Evolutionary conservation across 2,113 vertebrate species (phyloP), one percentile per base, ranked within the genome.

Genomic region (Crypturellus undulatus): DNA sequence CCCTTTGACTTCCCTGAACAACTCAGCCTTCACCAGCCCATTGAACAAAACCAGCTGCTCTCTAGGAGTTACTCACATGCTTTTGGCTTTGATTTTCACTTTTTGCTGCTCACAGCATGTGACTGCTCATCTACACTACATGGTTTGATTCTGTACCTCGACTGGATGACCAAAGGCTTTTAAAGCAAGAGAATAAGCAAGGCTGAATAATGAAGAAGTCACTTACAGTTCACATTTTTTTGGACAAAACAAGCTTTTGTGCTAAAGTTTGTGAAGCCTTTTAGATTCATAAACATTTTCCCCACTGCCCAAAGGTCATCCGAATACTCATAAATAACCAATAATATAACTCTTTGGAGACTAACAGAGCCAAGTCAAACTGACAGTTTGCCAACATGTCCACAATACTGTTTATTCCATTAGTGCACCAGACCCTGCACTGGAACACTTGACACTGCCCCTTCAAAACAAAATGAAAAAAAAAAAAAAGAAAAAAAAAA

Each of bases 261-360:
- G 81, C 68, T 93, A 32, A 91, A 78, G 65, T 91, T 93, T 93
- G 79, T 0, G 1, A 92, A 94, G 93, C n/a, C 52, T 88, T 97
- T 90, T 90, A 95, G 84, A 83, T 95, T 89, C 91, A 94, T 90
- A 96, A 96, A 96, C 92, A 91, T 95, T 96, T 93, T 80, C 87
- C 89, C 62, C 73, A 47, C 94, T 83, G 86, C 84, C 43, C 71
- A 95, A 79, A 96, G 91, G 95, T 96, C 96, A 96, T 83, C 79
- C 1, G 1, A 90, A 95, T 96, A 90, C 70, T 96, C 92, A 94
- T 95, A 95, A 94, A 93, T 92, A 97, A 94, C 72, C 81, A 88
- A 92, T 93, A 95, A 94, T 84, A 94, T 90, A 92, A 95, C 70
- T 91, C 96, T 87, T 65, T 56, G 68, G 90, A 95, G 79, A 90